These are phyloP conservation scores for Lasioglossum vierecki DNA, from an alignment of 2,888 invertebrate genomes.

Conservation along the genomic window DNA sequence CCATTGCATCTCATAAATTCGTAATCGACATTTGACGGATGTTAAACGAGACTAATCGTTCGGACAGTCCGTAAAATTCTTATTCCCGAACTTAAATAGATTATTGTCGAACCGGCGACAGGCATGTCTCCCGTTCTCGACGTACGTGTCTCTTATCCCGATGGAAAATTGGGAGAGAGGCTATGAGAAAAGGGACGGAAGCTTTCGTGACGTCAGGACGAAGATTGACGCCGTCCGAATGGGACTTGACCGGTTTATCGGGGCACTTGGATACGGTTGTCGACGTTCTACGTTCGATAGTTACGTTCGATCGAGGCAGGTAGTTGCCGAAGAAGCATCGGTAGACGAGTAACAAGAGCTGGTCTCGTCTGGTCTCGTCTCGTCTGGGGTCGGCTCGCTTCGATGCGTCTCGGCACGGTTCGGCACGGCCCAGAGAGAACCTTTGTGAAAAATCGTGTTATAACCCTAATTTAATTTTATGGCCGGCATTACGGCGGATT, in stretches of 20 bases:
- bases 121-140: background rate
- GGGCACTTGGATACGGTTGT: slow-evolving; percentile 25
- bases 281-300: slow-evolving; percentile 50
- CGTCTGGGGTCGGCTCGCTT: slow-evolving; percentile 11
- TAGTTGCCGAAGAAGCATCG: slow-evolving; percentile 65
- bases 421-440: slow-evolving; percentile 74
- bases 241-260: background rate
- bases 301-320: slow-evolving; percentile 61
- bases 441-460: slow-evolving; percentile 84
- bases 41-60: slow-evolving; percentile 36
- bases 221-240: background rate
- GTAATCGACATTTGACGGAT: slow-evolving; percentile 32
- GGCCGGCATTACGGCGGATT: slow-evolving; percentile 83
- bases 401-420: slow-evolving; percentile 39
- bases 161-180: background rate
- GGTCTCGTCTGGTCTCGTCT: background rate
- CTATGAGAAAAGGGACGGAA: background rate
- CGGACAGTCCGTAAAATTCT: slow-evolving; percentile 35
- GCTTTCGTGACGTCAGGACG: background rate
- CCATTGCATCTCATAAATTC: slow-evolving; percentile 52
- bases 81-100: slow-evolving; percentile 24
- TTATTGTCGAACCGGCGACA: background rate
- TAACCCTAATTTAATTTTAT: slow-evolving; percentile 85
- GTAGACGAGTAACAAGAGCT: slow-evolving; percentile 45
- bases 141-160: background rate